A percentile compares a stretch with the other conserved stretches of the same genome.
Conservation (phyloP, 1,140 invertebrate genomes). For the Sipha flava region DNA sequence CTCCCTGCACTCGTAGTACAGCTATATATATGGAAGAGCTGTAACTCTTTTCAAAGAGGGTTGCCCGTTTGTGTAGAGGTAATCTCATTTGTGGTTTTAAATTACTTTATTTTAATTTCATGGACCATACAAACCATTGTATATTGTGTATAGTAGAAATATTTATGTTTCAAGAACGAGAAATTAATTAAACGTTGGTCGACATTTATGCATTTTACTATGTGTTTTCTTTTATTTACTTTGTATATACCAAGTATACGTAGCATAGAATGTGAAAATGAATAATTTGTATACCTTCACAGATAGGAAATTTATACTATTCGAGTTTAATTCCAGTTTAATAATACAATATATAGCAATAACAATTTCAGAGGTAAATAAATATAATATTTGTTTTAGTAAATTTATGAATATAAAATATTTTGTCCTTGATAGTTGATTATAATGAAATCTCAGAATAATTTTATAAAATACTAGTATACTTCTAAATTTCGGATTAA, state of each 20-base stretch:
- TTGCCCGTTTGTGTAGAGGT: not conserved
- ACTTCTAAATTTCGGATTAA: not conserved
- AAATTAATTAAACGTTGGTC: not conserved
- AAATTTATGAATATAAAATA: too few relatives aligned
- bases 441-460: not conserved
- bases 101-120: not conserved
- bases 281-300: too few relatives aligned
- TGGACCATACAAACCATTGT: not conserved
- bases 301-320: not conserved
- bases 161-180: not conserved
- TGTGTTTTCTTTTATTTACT: not conserved
- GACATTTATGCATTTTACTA: not conserved
- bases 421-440: not conserved
- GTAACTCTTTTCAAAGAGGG: not conserved
- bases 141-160: not conserved
- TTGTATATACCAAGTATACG: too few relatives aligned
- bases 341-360: too few relatives aligned
- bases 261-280: too few relatives aligned
- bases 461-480: not conserved
- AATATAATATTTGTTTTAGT: too few relatives aligned
- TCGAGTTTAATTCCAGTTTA: not conserved
- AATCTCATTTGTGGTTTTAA: constrained; percentile 9
- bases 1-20: not conserved
- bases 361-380: too few relatives aligned
- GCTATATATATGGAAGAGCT: not conserved